Base-by-base conservation (phyloP, 2,888 invertebrate genomes). In the Dinocampus coccinellae region DNA sequence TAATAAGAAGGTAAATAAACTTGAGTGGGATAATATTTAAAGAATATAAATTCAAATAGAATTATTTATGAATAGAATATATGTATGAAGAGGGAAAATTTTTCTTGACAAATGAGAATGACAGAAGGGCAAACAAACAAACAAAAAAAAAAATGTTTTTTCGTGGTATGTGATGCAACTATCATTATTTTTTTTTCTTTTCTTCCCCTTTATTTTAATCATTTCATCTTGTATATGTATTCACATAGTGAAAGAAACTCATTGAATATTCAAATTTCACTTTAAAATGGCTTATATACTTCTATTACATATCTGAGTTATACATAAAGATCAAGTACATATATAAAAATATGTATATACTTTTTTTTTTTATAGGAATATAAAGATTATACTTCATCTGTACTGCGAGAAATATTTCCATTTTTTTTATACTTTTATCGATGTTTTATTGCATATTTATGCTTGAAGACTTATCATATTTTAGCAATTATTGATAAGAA, bases 181-280 rank as follows among this genome's bases (percentile, higher is more conserved):
- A 16, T 3, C 16, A 16, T 47, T 16, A 16, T 11, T 11, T 33
- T 58, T 16, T 16, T 13, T 33, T 20, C 16, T 33, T 4, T 34
- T n/a, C 36, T 36, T 16, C 22, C 22, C 20, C 4, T 16, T 39
- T 20, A 22, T 10, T 4, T 13, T 16, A 10, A 22, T 22, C n/a
- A 26, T 55, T 24, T 26, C 24, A 24, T 26, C 55, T 34, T 22
- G 16, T 16, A 16, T 20, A 47, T 39, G 16, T 39, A 61, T 61
- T 61, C 34, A 39, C 36, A n/a, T 29, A 61, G 58, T 58, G 34
- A 61, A 36, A 61, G 24, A 61, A 39, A 22, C 61, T 61, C 61
- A 22, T 61, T 61, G 61, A 61, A 61, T 61, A 61, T 61, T 61
- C 61, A 61, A 39, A 13, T 20, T 61, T 7, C 29, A 20, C 47